Evolutionary conservation across 1,140 invertebrate genomes (phyloP).

Genomic region (Drosophila novamexicana): DNA sequence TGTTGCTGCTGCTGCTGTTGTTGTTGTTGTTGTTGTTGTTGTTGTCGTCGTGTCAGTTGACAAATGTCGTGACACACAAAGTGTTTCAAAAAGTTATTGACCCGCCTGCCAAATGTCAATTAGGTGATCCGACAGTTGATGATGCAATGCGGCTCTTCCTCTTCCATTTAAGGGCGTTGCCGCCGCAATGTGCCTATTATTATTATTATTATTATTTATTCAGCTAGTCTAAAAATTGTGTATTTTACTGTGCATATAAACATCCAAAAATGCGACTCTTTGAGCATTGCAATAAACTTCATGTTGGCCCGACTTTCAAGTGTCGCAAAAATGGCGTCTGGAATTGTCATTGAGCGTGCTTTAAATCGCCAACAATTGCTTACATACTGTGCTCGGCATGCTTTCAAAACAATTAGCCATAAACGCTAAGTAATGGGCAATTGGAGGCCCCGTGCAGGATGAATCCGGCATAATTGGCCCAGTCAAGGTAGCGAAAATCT

Average conservation of each 20-base stretch:
- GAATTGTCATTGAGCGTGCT: conserved; percentile 37
- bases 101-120: conserved; percentile 59
- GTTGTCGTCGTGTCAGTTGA: conserved; percentile 28
- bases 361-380: conserved; percentile 22
- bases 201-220: conserved; percentile 6
- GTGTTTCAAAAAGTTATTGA: conserved; percentile 57
- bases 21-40: conserved; percentile 20
- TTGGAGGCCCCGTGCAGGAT: conserved; percentile 16
- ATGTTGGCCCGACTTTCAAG: conserved; percentile 32
- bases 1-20: conserved; percentile 22
- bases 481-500: conserved; percentile 7
- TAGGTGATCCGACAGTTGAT: conserved; percentile 42
- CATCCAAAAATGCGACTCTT: neutral
- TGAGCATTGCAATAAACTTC: conserved; percentile 32
- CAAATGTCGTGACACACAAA: conserved; percentile 55
- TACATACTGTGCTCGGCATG: conserved; percentile 4
- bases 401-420: conserved; percentile 41
- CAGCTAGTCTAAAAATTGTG: conserved; percentile 15
- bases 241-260: conserved; percentile 10
- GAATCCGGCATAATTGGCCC: conserved; percentile 8
- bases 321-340: conserved; percentile 36
- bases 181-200: conserved; percentile 47
- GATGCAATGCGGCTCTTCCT: conserved; percentile 41
- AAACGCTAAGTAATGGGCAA: conserved; percentile 17
- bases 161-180: conserved; percentile 24